phyloP scores from a whole-genome alignment of 2,113 vertebrate genomes.

The Amblyopsis rosae region DNA sequence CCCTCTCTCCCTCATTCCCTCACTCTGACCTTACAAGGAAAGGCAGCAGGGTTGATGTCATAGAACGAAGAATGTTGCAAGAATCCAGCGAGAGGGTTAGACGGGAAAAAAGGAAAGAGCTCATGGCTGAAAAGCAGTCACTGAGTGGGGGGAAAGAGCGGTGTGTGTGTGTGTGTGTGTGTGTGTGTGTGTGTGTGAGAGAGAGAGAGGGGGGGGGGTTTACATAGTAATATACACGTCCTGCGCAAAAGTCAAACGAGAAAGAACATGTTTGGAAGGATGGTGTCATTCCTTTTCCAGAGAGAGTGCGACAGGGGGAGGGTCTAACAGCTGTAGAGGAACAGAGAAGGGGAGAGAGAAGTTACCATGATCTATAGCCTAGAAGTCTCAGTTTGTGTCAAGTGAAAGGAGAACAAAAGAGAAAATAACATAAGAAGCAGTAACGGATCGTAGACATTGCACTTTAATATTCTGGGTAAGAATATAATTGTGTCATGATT shows the following conservation, averaged over 20 bases:
- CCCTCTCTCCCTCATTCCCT: slow-evolving; percentile 65
- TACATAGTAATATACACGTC: slow-evolving; percentile 71
- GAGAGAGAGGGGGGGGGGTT: slow-evolving; percentile 56
- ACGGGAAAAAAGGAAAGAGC: slow-evolving; percentile 25
- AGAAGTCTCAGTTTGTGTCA: slow-evolving; percentile 37
- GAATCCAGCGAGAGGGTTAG: slow-evolving; percentile 69
- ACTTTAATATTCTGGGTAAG: slow-evolving; percentile 46
- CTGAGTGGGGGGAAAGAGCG: slow-evolving; percentile 10
- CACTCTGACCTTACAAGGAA: slow-evolving; percentile 83
- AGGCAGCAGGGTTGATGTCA: slow-evolving; percentile 80
- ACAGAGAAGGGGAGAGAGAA: slow-evolving; percentile 56
- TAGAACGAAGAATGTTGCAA: slow-evolving; percentile 79
- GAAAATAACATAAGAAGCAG: slow-evolving; percentile 34
- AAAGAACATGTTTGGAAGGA: slow-evolving; percentile 80
- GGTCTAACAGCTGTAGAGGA: slow-evolving; percentile 64
- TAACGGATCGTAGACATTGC: slow-evolving; percentile 5
- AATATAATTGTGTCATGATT: neutral
- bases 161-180: slow-evolving; percentile 12
- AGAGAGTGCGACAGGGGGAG: slow-evolving; percentile 70
- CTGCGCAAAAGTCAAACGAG: slow-evolving; percentile 73
- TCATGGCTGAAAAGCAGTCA: neutral
- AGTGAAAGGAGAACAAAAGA: slow-evolving; percentile 41
- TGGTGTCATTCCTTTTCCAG: slow-evolving; percentile 80
- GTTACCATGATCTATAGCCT: slow-evolving; percentile 53
- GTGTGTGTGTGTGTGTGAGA: slow-evolving; percentile 23